Base-by-base conservation (phyloP, 1,140 invertebrate genomes). In the Drosophila triauraria region DNA sequence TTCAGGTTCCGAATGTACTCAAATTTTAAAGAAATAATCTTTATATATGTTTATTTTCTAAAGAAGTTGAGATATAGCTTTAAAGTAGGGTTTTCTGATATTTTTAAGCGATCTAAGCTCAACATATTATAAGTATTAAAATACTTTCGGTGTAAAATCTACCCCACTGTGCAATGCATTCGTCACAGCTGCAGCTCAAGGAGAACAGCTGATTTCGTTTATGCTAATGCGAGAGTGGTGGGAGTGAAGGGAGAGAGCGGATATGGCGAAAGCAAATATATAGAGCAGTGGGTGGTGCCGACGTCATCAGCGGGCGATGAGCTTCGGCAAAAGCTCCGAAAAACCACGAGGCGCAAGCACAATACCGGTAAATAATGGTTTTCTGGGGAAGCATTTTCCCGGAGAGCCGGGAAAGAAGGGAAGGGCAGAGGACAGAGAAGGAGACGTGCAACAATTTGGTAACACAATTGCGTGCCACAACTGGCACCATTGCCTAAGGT, bases 401-500 rank as follows among this genome's bases (percentile, higher is more conserved):
- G 32, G 38, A 44, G 32, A 7, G 54, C 5, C 25, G 20, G 20
- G 20, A 20, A 20, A 0, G 46, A 20, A 1, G 9, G 32, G 3
- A 32, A 44, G n/a, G 7, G 3, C 15, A 10, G 32, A 23, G 51
- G 32, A 40, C 53, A 10, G 35, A 6, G 15, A 20, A 44, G 61
- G 25, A 17, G 35, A 42, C 75, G 58, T 78, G 76, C 76, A 79
- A 78, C 75, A 79, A 72, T 71, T 72, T 50, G 50, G 38, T 44
- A 25, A 32, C 48, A 27, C 30, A 53, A 48, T 57, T 59, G 46
- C 60, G 60, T 72, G 67, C 38, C 75, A 62, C 67, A 70, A 58
- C 38, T 71, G 76, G 65, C 65, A 77, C 67, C 75, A 58, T 63
- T 71, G 76, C 42, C 54, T 71, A 79, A 79, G 76, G 76, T 79